Conservation (phyloP, 2,797 vertebrate species). For the Apodemus agrarius region DNA sequence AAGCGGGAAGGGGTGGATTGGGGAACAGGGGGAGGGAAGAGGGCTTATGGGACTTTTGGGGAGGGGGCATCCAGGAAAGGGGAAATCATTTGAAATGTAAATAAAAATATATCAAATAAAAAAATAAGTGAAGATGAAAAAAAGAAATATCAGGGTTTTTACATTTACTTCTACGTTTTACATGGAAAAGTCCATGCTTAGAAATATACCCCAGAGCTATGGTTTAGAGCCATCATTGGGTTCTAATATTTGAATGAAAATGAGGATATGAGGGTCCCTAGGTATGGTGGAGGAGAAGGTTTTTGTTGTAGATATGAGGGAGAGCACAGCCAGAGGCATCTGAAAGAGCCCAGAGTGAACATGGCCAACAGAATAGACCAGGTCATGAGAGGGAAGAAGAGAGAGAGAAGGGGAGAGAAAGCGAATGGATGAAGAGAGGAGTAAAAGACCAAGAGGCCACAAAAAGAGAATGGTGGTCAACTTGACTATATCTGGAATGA, state of each 20-base stretch:
- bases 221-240: not conserved
- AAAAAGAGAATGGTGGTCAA: not conserved
- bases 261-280: not conserved
- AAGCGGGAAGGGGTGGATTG: too few species aligned
- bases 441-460: not conserved
- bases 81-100: too few species aligned
- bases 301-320: not conserved
- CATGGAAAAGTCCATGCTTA: conserved; percentile 32
- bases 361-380: not conserved
- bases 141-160: too few species aligned
- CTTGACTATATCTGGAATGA: not conserved
- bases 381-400: not conserved
- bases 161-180: not conserved
- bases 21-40: too few species aligned
- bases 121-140: too few species aligned
- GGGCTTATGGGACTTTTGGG: too few species aligned
- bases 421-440: not conserved
- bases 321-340: not conserved
- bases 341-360: not conserved
- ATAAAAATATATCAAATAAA: too few species aligned
- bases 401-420: not conserved
- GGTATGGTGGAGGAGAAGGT: not conserved
- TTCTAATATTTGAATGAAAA: not conserved
- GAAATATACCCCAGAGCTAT: not conserved
- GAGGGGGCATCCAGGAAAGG: too few species aligned